Evolutionary conservation across 2,113 vertebrate genomes (phyloP), one percentile per base, ranked within the genome.

Genomic region (Clupea harengus): DNA sequence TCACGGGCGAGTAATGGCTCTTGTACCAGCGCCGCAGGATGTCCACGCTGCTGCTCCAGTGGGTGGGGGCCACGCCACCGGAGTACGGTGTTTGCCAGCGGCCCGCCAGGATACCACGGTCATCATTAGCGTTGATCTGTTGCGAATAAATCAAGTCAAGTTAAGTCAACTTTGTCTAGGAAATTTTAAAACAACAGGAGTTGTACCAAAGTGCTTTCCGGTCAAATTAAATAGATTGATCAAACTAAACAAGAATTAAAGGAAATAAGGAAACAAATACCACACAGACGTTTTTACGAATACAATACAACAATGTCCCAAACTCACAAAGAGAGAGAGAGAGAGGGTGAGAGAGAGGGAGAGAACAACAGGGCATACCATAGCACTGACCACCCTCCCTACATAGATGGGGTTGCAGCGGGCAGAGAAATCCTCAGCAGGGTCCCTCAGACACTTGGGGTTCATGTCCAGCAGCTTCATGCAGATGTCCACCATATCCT

Each of bases 401-500:
- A 99, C 86, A 0, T 99, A 98, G 90, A 96, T 86, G 2, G 97
- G 97, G 86, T 96, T 92, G 0, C 95, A 93, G 81, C 97, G 94
- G 2, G 89, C 89, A 7, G 95, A 90, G 13, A 93, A 89, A 0
- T 99, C 97, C 0, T 87, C 89, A 0, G 85, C 90, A 0, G 96
- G 91, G 25, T 97, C 85, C 0, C 92, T 84, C 4, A 85, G n/a
- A 86, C 95, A 91, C 84, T 96, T 94, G 18, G 88, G 88, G 89
- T 93, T 99, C 84, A 91, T 64, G 54, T 98, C 95, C 87, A 99
- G 87, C 0, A 99, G 89, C 87, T 90, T 93, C 46, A 98, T 88
- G 72, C 96, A 96, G 85, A 96, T 96, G 20, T 96, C 90, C 84
- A 98, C 82, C 85, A 98, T 95, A 9, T 93, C 84, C 0, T 95